Base-by-base conservation (phyloP, 1,140 invertebrate species). In the Propsilocerus akamusi region DNA sequence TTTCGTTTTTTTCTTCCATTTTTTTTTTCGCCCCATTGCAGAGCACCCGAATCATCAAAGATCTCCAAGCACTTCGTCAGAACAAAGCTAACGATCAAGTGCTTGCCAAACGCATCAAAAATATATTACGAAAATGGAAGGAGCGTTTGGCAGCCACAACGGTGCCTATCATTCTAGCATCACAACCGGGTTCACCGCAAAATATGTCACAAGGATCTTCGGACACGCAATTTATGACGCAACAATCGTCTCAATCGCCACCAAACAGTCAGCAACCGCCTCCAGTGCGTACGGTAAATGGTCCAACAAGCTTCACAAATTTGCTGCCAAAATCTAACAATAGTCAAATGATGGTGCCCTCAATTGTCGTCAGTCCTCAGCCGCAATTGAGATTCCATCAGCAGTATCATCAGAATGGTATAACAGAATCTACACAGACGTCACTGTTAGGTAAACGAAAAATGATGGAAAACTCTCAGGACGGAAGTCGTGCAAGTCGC, bases 21-120 rank as follows among this genome's bases (percentile, higher is more conserved):
- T 20, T 5, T 41, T n/a, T n/a, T n/a, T n/a, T n/a, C n/a, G n/a
- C n/a, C n/a, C n/a, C n/a, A n/a, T n/a, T 41, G 22, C 14, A 41
- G 34, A 41, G 22, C 22, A 41, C 34, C 17, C 34, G 34, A 41
- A 41, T 41, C 34, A 41, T 41, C 34, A 41, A 41, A 41, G 34
- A 41, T 20, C 34, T 41, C 34, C 34, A 41, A 17, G 34, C 34
- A 41, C 17, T 41, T 1, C 17, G 34, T 7, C 34, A 41, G 17
- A 41, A 41, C 34, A 41, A 41, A 41, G 34, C 34, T 41, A 41
- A 41, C 34, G 34, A 41, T 41, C 34, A 41, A 41, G 34, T 41
- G 11, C 34, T 41, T 20, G 34, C 34, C 3, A 41, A 41, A 17
- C 34, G 34, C 14, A 41, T 41, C 10, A 41, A 41, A 17, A 41